Base-by-base conservation (phyloP, 1,140 invertebrate genomes). In the Oncopodura yosiiana region DNA sequence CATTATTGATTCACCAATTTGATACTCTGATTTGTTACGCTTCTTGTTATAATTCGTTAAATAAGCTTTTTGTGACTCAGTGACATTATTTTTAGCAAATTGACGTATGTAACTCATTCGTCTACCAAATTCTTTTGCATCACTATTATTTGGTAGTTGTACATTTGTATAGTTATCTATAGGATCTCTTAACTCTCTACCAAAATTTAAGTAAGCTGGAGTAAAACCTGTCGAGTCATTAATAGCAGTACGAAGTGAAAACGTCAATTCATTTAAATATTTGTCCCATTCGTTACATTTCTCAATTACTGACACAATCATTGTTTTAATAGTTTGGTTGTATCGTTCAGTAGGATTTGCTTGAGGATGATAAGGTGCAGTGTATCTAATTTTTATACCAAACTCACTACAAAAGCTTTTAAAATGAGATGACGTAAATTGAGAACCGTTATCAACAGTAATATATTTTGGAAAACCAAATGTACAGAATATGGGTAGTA, bases 191-290 rank as follows among this genome's bases (percentile, higher is more conserved):
- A 70, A 42, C 44, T 70, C 67, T 38, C 68, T 46, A 19, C 66
- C 69, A 34, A 70, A 69, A 12, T 65, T 72, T 5, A 70, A 45
- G 23, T 66, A 68, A 3, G 68, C 68, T 5, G 69, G 68, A 1
- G 68, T 67, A 38, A 62, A 69, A 1, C 63, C 49, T 8, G 68
- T 73, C 1, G 66, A 53, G 12, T 64, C 53, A 53, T 69, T 52
- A 6, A 61, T 53, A 0, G 67, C 70, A 2, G 70, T 69, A 30
- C 73, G 73, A 53, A 69, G 67, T 0, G 70, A 69, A 56, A 71
- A 74, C 0, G 63, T 49, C 3, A 74, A 62, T 23, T 69, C 65
- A 1, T 65, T 53, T 3, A 74, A 49, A 16, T 67, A 52, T 1
- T 58, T 36, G 37, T 69, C 58, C 69, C 69, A 73, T n/a, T n/a